Conservation (phyloP, 2,888 invertebrate species). For the Leptinotarsa juncta region DNA sequence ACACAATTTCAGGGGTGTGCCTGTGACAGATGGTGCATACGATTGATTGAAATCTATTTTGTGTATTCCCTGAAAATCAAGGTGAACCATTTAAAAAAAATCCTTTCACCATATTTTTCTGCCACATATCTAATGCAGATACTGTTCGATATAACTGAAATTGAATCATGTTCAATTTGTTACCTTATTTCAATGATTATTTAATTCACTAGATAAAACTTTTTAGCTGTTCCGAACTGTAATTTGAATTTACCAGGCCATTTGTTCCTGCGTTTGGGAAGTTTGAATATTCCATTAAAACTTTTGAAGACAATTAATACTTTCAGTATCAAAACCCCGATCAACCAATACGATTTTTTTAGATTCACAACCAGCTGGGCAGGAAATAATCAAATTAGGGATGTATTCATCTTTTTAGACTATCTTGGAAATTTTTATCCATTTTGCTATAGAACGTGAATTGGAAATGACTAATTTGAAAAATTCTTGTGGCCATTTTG, state of each 20-base stretch:
- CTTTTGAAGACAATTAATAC: neutral
- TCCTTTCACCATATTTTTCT: too few relatives aligned
- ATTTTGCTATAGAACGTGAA: too few relatives aligned
- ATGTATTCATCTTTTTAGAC: too few relatives aligned
- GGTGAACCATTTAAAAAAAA: too few relatives aligned
- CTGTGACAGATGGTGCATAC: too few relatives aligned
- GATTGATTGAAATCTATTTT: too few relatives aligned
- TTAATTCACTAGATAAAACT: neutral
- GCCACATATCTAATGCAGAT: neutral
- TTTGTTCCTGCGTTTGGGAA: neutral
- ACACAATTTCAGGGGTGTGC: too few relatives aligned
- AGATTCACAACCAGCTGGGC: neutral
- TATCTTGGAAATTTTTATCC: too few relatives aligned
- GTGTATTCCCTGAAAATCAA: too few relatives aligned
- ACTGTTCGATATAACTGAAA: neutral
- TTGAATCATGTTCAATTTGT: neutral
- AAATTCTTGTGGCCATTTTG: too few relatives aligned
- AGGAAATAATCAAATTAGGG: too few relatives aligned
- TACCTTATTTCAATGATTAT: neutral
- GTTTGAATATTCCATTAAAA: slow-evolving; percentile 8
- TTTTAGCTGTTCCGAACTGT: neutral
- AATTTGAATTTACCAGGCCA: slow-evolving; percentile 3
- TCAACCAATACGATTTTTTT: neutral
- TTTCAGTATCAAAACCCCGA: neutral
- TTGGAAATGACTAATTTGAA: too few relatives aligned